A percentile compares a stretch with the other conserved stretches of the same genome.
Conservation (phyloP, 2,888 invertebrate genomes). For the Leptopilina syphax region DNA sequence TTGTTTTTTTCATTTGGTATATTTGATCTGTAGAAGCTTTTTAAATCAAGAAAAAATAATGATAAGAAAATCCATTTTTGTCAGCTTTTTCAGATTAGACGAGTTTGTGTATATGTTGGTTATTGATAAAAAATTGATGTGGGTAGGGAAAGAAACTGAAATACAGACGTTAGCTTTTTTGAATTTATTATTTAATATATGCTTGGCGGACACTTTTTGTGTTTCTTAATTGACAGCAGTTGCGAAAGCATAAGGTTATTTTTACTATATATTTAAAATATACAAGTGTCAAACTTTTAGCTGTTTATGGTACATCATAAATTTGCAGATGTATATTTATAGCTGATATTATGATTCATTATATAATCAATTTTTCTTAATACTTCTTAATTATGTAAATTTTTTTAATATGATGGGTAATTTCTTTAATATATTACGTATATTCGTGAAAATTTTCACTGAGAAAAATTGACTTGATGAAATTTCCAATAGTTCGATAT, state of each 20-base stretch:
- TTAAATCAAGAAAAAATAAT: background rate
- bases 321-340: too few relatives aligned
- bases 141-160: background rate
- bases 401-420: too few relatives aligned
- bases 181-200: background rate
- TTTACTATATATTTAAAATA: background rate
- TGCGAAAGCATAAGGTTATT: background rate
- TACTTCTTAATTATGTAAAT: too few relatives aligned
- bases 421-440: too few relatives aligned
- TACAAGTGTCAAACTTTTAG: too few relatives aligned
- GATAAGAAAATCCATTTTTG: constrained; percentile 7
- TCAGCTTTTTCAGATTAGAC: constrained; percentile 7
- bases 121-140: constrained; percentile 7
- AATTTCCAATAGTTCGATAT: background rate
- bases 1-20: background rate
- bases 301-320: too few relatives aligned
- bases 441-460: too few relatives aligned
- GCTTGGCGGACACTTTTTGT: constrained; percentile 3
- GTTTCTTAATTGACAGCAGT: background rate
- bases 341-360: too few relatives aligned
- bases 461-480: too few relatives aligned
- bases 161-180: background rate
- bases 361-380: too few relatives aligned
- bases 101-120: background rate
- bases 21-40: background rate